phyloP scores from a whole-genome alignment of 2,888 invertebrate genomes.

The Netelia virgata region DNA sequence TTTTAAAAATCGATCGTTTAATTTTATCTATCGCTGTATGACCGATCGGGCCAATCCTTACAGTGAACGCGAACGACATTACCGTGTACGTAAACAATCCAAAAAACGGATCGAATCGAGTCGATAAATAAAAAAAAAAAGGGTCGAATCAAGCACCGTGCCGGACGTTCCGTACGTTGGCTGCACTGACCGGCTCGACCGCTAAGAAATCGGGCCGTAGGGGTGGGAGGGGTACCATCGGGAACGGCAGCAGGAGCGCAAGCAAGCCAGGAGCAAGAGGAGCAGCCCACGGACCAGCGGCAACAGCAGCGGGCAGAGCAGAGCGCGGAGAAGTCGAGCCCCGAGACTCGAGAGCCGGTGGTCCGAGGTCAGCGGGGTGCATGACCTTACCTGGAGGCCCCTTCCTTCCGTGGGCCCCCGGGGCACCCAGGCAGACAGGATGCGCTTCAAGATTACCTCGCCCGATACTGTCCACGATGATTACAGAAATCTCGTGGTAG shows the following conservation, averaged over 20 bases:
- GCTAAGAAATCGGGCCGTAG: conserved; percentile 55
- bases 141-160: not conserved
- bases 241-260: conserved; percentile 65
- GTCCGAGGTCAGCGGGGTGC: conserved; percentile 84
- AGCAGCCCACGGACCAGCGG: conserved; percentile 42
- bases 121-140: not conserved
- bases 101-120: not conserved
- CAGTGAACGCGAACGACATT: too few species aligned
- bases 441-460: conserved; percentile 83
- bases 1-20: too few species aligned
- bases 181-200: conserved; percentile 25
- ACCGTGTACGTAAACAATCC: not conserved
- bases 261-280: conserved; percentile 61
- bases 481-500: conserved; percentile 83
- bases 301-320: conserved; percentile 47
- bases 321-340: conserved; percentile 47
- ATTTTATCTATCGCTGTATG: too few species aligned
- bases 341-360: conserved; percentile 77
- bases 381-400: conserved; percentile 84
- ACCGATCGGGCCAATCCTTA: too few species aligned
- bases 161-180: conserved; percentile 14
- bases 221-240: conserved; percentile 44
- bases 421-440: conserved; percentile 80
- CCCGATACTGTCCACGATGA: conserved; percentile 83
- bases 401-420: conserved; percentile 82